These are phyloP conservation scores for Delia radicum DNA, from an alignment of 1,140 invertebrate species.

Conservation along the genomic window DNA sequence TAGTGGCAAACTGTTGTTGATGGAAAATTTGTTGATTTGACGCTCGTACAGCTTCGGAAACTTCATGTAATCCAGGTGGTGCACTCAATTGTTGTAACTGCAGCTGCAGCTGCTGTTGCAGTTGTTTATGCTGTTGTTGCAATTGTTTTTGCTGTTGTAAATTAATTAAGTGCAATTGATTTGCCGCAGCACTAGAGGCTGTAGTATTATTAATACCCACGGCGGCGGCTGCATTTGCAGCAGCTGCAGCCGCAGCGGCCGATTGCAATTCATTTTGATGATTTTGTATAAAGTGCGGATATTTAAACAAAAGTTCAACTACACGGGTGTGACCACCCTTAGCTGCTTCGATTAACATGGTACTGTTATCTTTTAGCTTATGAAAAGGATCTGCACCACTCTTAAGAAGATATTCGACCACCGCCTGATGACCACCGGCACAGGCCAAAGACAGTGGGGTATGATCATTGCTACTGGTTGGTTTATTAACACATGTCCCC, in stretches of 20 bases:
- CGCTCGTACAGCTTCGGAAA: slow-evolving; percentile 60
- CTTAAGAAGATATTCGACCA: slow-evolving; percentile 87
- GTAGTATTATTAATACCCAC: slow-evolving; percentile 25
- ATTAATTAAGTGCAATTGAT: slow-evolving; percentile 39
- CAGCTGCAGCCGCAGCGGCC: slow-evolving; percentile 50
- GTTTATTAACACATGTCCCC: slow-evolving; percentile 89
- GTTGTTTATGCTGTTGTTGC: slow-evolving; percentile 48
- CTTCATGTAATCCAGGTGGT: slow-evolving; percentile 59
- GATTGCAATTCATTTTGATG: slow-evolving; percentile 50
- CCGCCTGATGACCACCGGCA: slow-evolving; percentile 89
- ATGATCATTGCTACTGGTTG: slow-evolving; percentile 97
- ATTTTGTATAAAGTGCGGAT: slow-evolving; percentile 68
- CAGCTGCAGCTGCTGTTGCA: slow-evolving; percentile 55
- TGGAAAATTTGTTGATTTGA: slow-evolving; percentile 52
- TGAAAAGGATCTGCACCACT: slow-evolving; percentile 93
- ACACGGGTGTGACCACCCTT: slow-evolving; percentile 96
- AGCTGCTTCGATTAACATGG: slow-evolving; percentile 97
- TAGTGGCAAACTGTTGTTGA: slow-evolving; percentile 45
- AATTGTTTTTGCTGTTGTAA: slow-evolving; percentile 53
- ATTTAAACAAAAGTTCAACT: slow-evolving; percentile 92
- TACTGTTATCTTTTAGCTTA: slow-evolving; percentile 97
- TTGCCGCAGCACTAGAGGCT: slow-evolving; percentile 31
- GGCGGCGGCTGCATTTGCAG: slow-evolving; percentile 37
- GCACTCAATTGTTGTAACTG: slow-evolving; percentile 55
- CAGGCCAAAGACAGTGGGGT: slow-evolving; percentile 96